Evolutionary conservation across 2,113 vertebrate species (phyloP).

Genomic region (Saccopteryx leptura): DNA sequence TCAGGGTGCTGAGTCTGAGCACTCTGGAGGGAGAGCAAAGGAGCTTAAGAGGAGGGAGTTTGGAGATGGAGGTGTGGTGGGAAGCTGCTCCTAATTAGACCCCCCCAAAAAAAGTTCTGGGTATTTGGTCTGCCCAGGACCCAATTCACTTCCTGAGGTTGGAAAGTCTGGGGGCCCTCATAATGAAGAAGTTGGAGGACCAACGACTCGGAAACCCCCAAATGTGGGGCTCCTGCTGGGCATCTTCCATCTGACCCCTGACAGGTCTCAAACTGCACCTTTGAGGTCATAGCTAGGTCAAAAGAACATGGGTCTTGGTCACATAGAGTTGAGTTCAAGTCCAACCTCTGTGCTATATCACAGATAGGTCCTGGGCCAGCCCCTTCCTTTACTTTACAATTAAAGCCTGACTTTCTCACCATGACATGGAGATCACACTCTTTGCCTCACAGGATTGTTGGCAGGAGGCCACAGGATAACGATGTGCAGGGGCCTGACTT

Average conservation of each 20-base stretch:
- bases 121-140: neutral
- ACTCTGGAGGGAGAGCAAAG: neutral
- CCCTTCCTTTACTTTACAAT: neutral
- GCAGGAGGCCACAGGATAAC: neutral
- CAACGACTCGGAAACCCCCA: neutral
- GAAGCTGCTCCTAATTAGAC: neutral
- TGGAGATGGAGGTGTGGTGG: neutral
- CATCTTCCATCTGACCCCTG: neutral
- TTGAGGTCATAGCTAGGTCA: neutral
- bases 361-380: neutral
- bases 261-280: neutral
- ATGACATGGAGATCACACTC: neutral
- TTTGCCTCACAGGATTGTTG: neutral
- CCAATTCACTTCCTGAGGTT: neutral
- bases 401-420: neutral
- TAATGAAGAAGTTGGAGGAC: neutral
- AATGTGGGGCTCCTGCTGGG: neutral
- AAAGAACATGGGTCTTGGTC: neutral
- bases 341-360: neutral
- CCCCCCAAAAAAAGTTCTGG: accelerated
- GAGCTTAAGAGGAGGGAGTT: neutral
- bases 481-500: neutral
- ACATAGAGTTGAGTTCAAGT: constrained; percentile 25
- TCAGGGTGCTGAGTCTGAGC: neutral
- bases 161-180: neutral